A percentile compares a stretch with the other conserved stretches of the same genome.
Conservation (phyloP, 1,140 invertebrate genomes). For the Bombus vancouverensis region DNA sequence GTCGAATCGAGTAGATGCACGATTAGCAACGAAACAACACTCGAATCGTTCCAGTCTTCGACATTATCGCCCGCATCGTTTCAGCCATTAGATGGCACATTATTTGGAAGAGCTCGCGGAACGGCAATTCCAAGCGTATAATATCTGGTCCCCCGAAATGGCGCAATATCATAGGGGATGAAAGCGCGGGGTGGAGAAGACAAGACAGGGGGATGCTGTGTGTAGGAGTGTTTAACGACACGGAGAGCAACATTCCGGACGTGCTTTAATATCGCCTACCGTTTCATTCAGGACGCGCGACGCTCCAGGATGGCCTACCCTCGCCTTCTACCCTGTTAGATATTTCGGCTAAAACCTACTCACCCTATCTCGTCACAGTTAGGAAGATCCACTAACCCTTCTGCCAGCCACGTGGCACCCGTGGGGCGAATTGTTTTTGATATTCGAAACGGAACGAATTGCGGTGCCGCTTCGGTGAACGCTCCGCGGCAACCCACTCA, state of each 20-base stretch:
- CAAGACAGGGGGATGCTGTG: slow-evolving; percentile 1
- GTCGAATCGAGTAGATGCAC: not conserved
- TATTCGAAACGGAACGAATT: slow-evolving; percentile 75
- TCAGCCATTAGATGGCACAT: slow-evolving; percentile 22
- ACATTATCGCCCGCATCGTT: not conserved
- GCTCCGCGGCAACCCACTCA: slow-evolving; percentile 4
- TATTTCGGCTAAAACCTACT: slow-evolving; percentile 49
- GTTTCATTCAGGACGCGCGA: slow-evolving; percentile 54
- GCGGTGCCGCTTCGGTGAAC: slow-evolving; percentile 60
- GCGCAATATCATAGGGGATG: slow-evolving; percentile 43
- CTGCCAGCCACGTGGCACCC: slow-evolving; percentile 57
- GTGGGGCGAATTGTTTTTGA: slow-evolving; percentile 74
- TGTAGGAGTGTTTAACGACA: slow-evolving; percentile 65
- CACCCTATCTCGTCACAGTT: slow-evolving; percentile 12
- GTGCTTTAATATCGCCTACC: slow-evolving; percentile 71
- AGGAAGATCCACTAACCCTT: slow-evolving; percentile 63
- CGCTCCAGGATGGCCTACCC: not conserved
- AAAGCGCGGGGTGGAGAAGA: not conserved
- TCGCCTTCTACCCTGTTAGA: not conserved
- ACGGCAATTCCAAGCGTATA: slow-evolving; percentile 34
- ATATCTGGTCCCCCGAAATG: slow-evolving; percentile 33
- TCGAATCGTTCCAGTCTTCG: not conserved
- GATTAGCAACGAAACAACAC: slow-evolving; percentile 9
- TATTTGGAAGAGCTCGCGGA: slow-evolving; percentile 25
- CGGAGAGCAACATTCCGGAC: slow-evolving; percentile 67